These are phyloP conservation scores for Otus sunia DNA, from an alignment of 2,113 vertebrate species.

Conservation along the genomic window DNA sequence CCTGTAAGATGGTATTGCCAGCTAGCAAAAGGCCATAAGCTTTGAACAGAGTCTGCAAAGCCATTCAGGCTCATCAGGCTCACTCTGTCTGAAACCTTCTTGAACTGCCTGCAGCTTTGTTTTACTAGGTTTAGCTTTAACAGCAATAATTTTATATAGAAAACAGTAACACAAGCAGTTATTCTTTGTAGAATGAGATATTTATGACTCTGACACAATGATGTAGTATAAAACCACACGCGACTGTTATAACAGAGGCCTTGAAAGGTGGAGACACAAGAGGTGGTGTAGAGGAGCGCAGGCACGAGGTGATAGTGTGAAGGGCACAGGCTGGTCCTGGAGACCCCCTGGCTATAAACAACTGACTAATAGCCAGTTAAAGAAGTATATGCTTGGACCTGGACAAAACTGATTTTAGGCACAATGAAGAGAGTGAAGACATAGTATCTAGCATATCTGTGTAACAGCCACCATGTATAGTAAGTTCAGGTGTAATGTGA, in stretches of 20 bases:
- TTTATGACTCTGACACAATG: neutral
- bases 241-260: neutral
- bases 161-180: neutral
- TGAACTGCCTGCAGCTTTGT: neutral
- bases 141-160: neutral
- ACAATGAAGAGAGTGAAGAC: neutral
- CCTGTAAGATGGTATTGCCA: neutral
- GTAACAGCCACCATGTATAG: neutral
- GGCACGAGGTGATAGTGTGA: fast-evolving
- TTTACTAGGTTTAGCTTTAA: neutral
- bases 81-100: neutral
- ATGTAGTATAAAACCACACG: neutral
- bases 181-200: neutral
- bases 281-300: fast-evolving
- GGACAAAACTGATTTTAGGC: neutral
- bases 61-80: neutral
- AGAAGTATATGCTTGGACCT: neutral
- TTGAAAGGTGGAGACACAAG: neutral
- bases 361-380: neutral
- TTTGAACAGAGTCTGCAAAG: neutral
- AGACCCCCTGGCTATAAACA: neutral
- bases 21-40: neutral
- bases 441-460: neutral
- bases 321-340: neutral
- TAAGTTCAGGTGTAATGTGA: neutral